Conservation (phyloP, 1,140 invertebrate genomes). For the Procambarus clarkii region DNA sequence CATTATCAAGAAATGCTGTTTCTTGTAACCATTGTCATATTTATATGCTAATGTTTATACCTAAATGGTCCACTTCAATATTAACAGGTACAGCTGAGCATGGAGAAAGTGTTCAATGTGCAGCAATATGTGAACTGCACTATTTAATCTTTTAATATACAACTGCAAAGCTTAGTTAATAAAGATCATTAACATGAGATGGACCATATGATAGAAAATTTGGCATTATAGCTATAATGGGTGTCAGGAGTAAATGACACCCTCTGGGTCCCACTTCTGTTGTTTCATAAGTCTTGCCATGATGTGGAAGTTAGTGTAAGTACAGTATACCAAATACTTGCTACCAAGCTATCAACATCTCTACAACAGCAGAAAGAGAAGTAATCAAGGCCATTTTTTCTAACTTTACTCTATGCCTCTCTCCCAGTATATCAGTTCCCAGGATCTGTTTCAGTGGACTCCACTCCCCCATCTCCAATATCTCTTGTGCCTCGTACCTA, state of each 20-base stretch:
- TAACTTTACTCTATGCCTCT: neutral
- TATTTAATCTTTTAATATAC: neutral
- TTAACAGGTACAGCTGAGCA: neutral
- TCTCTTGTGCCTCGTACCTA: constrained; percentile 5
- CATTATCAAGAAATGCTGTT: neutral
- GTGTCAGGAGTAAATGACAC: neutral
- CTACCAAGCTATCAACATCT: neutral
- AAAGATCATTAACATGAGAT: neutral
- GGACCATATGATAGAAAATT: neutral
- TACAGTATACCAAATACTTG: neutral
- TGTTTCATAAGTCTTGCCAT: neutral
- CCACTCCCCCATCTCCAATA: neutral
- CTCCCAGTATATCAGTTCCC: neutral
- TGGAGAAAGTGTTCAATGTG: neutral
- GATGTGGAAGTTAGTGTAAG: neutral
- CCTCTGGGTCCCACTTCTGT: neutral
- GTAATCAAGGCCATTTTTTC: neutral
- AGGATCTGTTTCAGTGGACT: constrained; percentile 14
- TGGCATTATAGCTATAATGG: neutral
- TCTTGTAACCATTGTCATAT: neutral
- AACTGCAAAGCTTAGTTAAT: neutral
- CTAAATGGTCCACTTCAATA: neutral
- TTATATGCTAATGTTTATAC: neutral
- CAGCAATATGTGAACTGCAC: neutral
- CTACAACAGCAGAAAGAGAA: neutral